A percentile compares a stretch with the other conserved stretches of the same genome.
Evolutionary conservation across 2,113 vertebrate genomes (phyloP).

Genomic region (Laticauda colubrina): DNA sequence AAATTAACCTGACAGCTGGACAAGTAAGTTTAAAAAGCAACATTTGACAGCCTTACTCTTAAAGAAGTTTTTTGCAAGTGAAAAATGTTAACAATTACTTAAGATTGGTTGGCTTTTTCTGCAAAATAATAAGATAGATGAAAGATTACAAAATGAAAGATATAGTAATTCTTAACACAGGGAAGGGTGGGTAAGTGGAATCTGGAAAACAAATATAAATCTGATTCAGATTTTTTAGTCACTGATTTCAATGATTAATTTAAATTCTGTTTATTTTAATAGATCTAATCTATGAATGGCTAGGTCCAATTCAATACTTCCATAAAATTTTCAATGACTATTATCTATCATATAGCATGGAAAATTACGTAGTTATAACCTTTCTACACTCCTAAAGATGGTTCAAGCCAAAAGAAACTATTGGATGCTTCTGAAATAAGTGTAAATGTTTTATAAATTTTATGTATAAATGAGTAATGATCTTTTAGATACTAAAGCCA

Average conservation of each 20-base stretch:
- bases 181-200: neutral
- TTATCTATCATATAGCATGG: neutral
- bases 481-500: neutral
- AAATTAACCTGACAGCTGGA: neutral
- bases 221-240: neutral
- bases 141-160: neutral
- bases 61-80: neutral
- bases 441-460: neutral
- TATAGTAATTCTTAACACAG: neutral
- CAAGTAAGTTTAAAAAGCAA: neutral
- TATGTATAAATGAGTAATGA: neutral
- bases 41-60: neutral
- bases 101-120: neutral
- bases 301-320: neutral
- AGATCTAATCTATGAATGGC: neutral
- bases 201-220: neutral
- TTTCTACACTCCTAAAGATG: neutral
- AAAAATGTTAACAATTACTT: neutral
- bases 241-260: neutral
- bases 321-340: neutral
- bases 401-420: neutral
- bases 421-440: neutral
- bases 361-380: neutral
- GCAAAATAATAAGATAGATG: neutral
- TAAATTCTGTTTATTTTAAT: neutral